These are phyloP conservation scores for Phytoseiulus persimilis DNA, from an alignment of 2,888 invertebrate genomes.

Conservation along the genomic window DNA sequence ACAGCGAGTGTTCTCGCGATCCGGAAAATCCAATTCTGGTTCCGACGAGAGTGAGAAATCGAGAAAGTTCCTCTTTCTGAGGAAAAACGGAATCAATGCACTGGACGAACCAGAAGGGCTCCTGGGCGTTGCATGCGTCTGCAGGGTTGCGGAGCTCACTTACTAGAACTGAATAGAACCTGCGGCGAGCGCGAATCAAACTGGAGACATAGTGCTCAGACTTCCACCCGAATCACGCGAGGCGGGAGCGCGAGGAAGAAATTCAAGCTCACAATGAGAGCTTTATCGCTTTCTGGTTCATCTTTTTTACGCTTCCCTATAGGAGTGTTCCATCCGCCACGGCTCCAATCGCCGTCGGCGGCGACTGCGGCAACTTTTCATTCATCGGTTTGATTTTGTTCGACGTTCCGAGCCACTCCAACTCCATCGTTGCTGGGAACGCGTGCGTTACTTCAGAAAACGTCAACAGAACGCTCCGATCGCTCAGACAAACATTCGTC, in stretches of 20 bases:
- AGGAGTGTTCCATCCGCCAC: background rate
- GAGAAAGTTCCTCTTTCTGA: no score
- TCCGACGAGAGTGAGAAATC: no score
- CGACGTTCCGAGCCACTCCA: background rate
- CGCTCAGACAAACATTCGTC: background rate
- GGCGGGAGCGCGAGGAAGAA: background rate
- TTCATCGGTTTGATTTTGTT: background rate
- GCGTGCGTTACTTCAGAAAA: slow-evolving; percentile 5
- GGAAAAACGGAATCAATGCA: background rate
- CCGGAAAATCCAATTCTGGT: no score
- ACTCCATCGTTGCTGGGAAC: background rate
- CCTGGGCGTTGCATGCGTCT: background rate
- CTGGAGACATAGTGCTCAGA: background rate
- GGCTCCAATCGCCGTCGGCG: background rate
- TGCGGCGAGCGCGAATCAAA: background rate
- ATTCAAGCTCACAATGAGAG: background rate
- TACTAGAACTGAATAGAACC: background rate
- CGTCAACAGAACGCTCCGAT: background rate
- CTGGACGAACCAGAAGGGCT: background rate
- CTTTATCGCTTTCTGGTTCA: background rate
- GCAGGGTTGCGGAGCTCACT: background rate
- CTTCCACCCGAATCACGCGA: background rate
- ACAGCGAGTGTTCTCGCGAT: no score
- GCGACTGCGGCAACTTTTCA: background rate
- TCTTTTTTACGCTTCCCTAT: background rate